Evolutionary conservation across 1,140 invertebrate species (phyloP).

Genomic region (Agrypnia vestita): DNA sequence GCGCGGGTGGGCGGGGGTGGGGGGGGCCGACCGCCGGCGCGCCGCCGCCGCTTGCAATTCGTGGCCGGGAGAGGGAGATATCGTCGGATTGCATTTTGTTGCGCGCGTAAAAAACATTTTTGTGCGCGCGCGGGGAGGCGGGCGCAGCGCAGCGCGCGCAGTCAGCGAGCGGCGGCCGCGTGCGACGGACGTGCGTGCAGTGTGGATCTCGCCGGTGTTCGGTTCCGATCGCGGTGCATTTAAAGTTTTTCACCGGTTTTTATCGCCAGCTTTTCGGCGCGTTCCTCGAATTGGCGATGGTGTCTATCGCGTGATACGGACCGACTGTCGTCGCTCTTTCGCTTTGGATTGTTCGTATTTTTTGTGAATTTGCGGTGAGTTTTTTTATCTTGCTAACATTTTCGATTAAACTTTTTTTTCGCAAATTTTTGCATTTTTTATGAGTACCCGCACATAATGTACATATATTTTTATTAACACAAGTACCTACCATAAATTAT

Average conservation of each 20-base stretch:
- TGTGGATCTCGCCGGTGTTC: neutral
- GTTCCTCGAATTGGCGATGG: slow-evolving; percentile 39
- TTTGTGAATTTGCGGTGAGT: slow-evolving; percentile 30
- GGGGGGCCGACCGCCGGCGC: slow-evolving; percentile 64
- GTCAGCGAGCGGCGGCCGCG: slow-evolving; percentile 61
- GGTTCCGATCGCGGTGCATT: slow-evolving; percentile 34
- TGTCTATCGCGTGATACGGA: slow-evolving; percentile 11
- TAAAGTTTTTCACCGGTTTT: slow-evolving; percentile 27
- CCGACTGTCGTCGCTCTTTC: slow-evolving; percentile 10
- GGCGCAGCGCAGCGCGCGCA: slow-evolving; percentile 63
- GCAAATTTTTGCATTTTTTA: too few species aligned
- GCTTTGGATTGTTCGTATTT: slow-evolving; percentile 15
- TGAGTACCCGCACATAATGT: too few species aligned
- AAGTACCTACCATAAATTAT: too few species aligned
- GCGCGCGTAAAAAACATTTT: slow-evolving; percentile 67
- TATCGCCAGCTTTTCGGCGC: neutral
- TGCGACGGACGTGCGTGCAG: neutral
- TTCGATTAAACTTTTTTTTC: too few species aligned
- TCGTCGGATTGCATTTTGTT: slow-evolving; percentile 59
- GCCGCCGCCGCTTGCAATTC: slow-evolving; percentile 69
- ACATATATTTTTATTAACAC: too few species aligned
- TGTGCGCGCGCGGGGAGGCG: slow-evolving; percentile 66
- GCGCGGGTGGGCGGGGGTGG: slow-evolving; percentile 64
- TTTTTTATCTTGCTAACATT: neutral
- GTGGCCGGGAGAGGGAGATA: slow-evolving; percentile 62